phyloP scores from a whole-genome alignment of 37 sponge, comb jelly and placozoan species.

The Hormiphora californensis region DNA sequence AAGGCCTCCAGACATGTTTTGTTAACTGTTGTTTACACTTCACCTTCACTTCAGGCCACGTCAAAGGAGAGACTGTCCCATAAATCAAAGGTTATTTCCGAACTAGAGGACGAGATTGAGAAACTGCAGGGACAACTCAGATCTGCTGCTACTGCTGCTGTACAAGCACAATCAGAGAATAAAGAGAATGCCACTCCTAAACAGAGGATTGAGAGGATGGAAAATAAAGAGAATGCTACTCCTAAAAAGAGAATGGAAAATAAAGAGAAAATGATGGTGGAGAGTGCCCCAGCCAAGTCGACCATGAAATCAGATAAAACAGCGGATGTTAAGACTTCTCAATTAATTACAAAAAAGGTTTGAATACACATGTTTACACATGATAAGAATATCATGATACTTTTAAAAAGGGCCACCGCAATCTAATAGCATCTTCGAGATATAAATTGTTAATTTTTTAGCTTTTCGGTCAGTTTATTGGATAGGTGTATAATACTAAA shows the following conservation, averaged over 20 bases:
- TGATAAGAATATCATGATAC: too few relatives aligned
- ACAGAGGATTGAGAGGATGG: background rate
- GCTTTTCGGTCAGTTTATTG: too few relatives aligned
- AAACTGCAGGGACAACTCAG: background rate
- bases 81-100: conserved; percentile 1
- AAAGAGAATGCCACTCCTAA: background rate
- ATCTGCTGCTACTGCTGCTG: background rate
- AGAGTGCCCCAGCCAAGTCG: background rate
- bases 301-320: background rate
- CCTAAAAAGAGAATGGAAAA: background rate
- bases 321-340: too few relatives aligned
- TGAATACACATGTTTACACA: too few relatives aligned
- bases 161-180: background rate
- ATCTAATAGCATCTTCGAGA: too few relatives aligned
- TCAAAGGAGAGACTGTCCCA: background rate
- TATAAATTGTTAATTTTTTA: too few relatives aligned
- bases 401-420: too few relatives aligned
- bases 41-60: conserved; percentile 25
- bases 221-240: background rate
- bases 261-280: background rate
- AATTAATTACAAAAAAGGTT: too few relatives aligned
- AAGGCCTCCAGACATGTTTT: too few relatives aligned
- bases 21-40: too few relatives aligned
- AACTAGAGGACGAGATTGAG: conserved; percentile 13
- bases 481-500: too few relatives aligned